Evolutionary conservation across 35 echinoderm and acorn worm genomes (phyloP), one percentile per base, ranked within the genome.

Genomic region (Amphiura filiformis): DNA sequence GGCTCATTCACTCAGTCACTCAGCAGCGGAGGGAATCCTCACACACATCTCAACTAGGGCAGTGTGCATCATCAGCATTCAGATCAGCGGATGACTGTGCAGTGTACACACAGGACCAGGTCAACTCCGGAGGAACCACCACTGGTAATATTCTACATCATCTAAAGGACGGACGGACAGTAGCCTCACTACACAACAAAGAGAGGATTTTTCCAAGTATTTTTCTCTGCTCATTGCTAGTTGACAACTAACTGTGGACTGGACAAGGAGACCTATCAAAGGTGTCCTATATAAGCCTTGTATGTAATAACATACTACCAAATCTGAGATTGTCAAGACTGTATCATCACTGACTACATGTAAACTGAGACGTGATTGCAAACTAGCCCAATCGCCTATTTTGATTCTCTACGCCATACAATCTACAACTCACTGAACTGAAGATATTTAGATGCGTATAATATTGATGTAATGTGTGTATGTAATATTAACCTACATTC

Each of bases 311-410:
- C 61, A 70, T n/a, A 70, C 61, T 70, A 70, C 61, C 28, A 70
- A 30, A 70, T 70, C 61, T 70, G 61, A 70, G 15, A 70, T 70
- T 47, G 28, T 70, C 11, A 70, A 70, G 61, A 13, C 61, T 70
- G 61, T 70, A 70, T 70, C 61, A 70, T 70, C 61, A 70, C 28
- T 70, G 61, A 23, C 26, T 70, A 70, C 61, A 30, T 70, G 61
- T 70, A 70, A 70, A n/a, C 11, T 30, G 61, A 70, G 61, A 70
- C 61, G 61, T 23, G 28, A 70, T 70, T 70, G 61, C 61, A 70
- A 70, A 70, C 61, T 70, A 70, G 61, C 61, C 61, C 61, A 70
- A 70, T 70, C 61, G 61, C 61, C 61, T 70, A 70, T 70, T 70
- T 70, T 18, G 61, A 52, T n/a, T 70, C 28, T 18, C 7, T 23